A percentile compares a stretch with the other conserved stretches of the same genome.
phyloP scores from a whole-genome alignment of 2,888 invertebrate genomes.

The Tineola bisselliella region DNA sequence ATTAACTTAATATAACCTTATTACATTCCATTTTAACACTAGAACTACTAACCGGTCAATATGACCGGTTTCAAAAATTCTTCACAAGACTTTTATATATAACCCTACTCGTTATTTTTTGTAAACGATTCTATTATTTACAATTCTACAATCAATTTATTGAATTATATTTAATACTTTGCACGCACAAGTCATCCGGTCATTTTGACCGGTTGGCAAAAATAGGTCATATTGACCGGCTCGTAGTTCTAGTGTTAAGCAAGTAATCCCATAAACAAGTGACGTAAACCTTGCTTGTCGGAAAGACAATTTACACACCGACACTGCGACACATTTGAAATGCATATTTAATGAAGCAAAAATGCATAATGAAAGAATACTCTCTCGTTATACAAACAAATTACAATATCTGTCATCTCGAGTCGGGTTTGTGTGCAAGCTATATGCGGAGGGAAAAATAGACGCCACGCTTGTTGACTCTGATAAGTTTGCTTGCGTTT shows the following conservation, averaged over 20 bases:
- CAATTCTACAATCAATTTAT: too few species aligned
- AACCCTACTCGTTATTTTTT: too few species aligned
- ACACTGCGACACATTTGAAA: conserved; percentile 49
- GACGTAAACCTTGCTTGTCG: not conserved
- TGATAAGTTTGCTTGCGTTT: conserved; percentile 10
- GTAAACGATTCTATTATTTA: too few species aligned
- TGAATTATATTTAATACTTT: too few species aligned
- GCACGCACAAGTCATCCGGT: too few species aligned
- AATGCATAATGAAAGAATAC: conserved; percentile 57
- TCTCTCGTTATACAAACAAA: conserved; percentile 45
- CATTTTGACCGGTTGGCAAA: too few species aligned
- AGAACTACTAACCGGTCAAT: too few species aligned
- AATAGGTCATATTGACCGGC: too few species aligned
- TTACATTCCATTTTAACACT: too few species aligned
- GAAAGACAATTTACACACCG: not conserved
- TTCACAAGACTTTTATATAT: too few species aligned
- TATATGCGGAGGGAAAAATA: not conserved
- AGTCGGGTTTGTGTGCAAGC: conserved; percentile 11
- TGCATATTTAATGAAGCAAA: conserved; percentile 62
- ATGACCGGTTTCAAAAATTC: too few species aligned
- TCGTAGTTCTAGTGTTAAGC: too few species aligned
- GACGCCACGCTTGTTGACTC: conserved; percentile 9
- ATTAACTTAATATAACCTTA: not conserved
- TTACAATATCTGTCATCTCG: conserved; percentile 40
- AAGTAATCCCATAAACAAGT: not conserved